Evolutionary conservation across 2,113 vertebrate genomes (phyloP), one percentile per base, ranked within the genome.

Genomic region (Chloroceryle aenea): DNA sequence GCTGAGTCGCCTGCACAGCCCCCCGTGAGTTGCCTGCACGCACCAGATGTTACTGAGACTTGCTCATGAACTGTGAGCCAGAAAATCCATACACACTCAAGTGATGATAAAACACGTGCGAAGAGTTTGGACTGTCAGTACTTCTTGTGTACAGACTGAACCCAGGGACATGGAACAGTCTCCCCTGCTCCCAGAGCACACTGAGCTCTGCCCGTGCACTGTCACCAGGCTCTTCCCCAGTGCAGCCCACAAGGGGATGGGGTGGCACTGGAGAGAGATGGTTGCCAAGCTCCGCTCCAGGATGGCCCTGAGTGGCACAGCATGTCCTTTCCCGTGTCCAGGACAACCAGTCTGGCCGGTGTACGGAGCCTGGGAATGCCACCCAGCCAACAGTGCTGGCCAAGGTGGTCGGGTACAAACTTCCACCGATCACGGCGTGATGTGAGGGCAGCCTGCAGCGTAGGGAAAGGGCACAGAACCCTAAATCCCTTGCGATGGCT

Each of bases 81-180:
- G 43, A 45, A 45, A 45, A 45, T 20, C 43, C 18, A 20, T 19
- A 45, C 43, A 20, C 15, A 27, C 50, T 76, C 22, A 27, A 68
- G 42, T 26, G 14, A 13, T 80, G 82, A 92, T 75, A 71, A 90
- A 87, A 78, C 30, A 29, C 6, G 9, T 27, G 47, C 40, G 15
- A 50, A 87, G 63, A 84, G 29, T 63, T 83, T 96, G 21, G 19
- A 68, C 58, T 48, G 38, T 59, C 10, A 14, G 29, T 84, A 42
- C 87, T 93, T 64, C 72, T 86, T 89, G 48, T 56, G 61, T 68
- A 42, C n/a, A 75, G 56, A n/a, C 52, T 88, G 56, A 80, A 68
- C 30, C 36, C 68, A 55, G 13, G 47, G 63, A 36, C 43, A 14
- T 18, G 7, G 67, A 63, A 76, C 20, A 34, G 22, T 27, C 22